phyloP scores from a whole-genome alignment of 2,113 vertebrate species.

The Camarhynchus parvulus region DNA sequence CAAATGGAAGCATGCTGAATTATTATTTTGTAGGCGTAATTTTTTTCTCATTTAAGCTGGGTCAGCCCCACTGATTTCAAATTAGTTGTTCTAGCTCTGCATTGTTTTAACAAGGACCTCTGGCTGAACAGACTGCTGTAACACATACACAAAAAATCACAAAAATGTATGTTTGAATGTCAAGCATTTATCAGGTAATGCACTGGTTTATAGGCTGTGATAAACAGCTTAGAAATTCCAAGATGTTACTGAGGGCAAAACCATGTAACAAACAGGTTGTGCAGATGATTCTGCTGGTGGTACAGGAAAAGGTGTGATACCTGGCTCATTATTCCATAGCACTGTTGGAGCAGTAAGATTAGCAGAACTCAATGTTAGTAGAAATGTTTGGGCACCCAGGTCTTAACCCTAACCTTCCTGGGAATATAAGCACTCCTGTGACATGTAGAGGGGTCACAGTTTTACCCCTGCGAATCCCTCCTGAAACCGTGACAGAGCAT shows the following conservation, averaged over 20 bases:
- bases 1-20: neutral
- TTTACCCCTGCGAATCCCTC: neutral
- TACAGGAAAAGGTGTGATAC: neutral
- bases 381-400: neutral
- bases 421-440: neutral
- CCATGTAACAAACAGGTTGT: neutral
- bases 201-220: neutral
- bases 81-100: neutral
- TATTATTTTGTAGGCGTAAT: neutral
- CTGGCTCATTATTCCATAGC: neutral
- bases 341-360: neutral
- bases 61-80: neutral
- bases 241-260: neutral
- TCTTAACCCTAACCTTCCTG: neutral
- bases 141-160: neutral
- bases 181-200: neutral
- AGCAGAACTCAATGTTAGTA: neutral
- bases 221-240: neutral
- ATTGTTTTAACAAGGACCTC: neutral
- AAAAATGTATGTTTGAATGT: neutral
- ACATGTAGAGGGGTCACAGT: neutral
- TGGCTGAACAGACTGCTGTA: neutral
- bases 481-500: neutral
- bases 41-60: neutral
- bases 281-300: neutral